A percentile compares a stretch with the other conserved stretches of the same genome.
These are phyloP conservation scores for Panthera tigris DNA, from an alignment of 2,113 vertebrate species.

Conservation along the genomic window DNA sequence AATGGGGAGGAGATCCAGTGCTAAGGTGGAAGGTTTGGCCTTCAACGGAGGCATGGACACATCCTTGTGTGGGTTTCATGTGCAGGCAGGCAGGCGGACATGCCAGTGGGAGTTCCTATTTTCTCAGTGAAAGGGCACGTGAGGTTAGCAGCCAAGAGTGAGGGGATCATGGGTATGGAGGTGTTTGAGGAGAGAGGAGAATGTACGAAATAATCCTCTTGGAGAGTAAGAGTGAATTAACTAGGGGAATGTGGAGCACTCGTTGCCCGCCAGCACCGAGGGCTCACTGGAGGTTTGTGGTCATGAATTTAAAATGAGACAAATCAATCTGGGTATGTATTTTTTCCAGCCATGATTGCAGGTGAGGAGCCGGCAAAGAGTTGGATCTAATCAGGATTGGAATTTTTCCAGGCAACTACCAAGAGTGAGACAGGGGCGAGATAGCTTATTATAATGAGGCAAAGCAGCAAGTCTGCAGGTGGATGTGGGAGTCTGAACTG, in stretches of 20 bases:
- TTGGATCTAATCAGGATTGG: slow-evolving; percentile 31
- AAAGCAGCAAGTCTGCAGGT: neutral
- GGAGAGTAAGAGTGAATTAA: neutral
- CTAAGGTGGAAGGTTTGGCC: neutral
- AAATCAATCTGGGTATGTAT: slow-evolving; percentile 4
- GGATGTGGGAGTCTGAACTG: neutral
- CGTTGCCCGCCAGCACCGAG: neutral
- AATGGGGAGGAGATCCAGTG: neutral
- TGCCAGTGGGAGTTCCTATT: neutral
- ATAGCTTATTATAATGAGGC: neutral
- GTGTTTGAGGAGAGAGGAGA: neutral
- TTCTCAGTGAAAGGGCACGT: neutral
- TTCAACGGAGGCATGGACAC: neutral
- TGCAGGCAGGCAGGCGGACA: neutral
- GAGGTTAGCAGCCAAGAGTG: neutral
- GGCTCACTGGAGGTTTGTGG: neutral
- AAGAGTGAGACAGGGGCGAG: neutral
- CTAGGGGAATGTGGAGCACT: neutral
- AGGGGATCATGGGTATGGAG: neutral
- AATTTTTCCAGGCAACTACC: slow-evolving; percentile 34
- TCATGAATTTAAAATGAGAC: slow-evolving; percentile 63
- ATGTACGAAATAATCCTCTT: neutral
- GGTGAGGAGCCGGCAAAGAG: slow-evolving; percentile 18
- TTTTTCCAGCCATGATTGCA: neutral
- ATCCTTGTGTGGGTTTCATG: rapidly evolving